A percentile compares a stretch with the other conserved stretches of the same genome.
phyloP scores from a whole-genome alignment of 1,140 invertebrate genomes.

The Coenobita brevimanus region DNA sequence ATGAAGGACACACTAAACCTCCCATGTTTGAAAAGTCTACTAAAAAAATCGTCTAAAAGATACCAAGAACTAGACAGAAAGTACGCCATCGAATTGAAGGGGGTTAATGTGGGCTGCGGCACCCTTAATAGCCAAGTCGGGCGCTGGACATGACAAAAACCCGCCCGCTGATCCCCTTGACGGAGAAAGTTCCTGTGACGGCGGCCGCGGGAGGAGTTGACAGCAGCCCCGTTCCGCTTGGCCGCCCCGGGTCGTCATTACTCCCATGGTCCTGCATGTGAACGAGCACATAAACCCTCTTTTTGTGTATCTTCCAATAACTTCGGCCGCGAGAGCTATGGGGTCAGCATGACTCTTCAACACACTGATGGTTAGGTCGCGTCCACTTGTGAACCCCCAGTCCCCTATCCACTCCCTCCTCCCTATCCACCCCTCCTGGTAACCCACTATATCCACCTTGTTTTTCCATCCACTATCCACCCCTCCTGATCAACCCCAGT shows the following conservation, averaged over 20 bases:
- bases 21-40: no score
- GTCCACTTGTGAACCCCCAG: no score
- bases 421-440: no score
- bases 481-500: no score
- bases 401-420: no score
- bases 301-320: slow-evolving; percentile 49
- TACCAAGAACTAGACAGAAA: no score
- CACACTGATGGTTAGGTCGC: no score
- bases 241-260: slow-evolving; percentile 23
- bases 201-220: not conserved
- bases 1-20: no score
- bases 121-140: slow-evolving; percentile 11
- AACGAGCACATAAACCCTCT: slow-evolving; percentile 46
- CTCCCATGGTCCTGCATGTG: slow-evolving; percentile 39
- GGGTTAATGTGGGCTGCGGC: slow-evolving; percentile 10
- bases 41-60: no score
- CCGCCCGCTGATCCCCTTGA: slow-evolving; percentile 15
- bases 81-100: no score
- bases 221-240: slow-evolving; percentile 26
- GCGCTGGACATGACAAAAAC: slow-evolving; percentile 16
- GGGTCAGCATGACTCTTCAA: slow-evolving; percentile 41
- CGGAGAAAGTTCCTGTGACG: not conserved
- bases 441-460: no score
- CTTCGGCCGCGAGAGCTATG: slow-evolving; percentile 39
- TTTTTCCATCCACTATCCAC: no score